phyloP scores from a whole-genome alignment of 2,797 vertebrate species.

The Syndactyla subalaris region DNA sequence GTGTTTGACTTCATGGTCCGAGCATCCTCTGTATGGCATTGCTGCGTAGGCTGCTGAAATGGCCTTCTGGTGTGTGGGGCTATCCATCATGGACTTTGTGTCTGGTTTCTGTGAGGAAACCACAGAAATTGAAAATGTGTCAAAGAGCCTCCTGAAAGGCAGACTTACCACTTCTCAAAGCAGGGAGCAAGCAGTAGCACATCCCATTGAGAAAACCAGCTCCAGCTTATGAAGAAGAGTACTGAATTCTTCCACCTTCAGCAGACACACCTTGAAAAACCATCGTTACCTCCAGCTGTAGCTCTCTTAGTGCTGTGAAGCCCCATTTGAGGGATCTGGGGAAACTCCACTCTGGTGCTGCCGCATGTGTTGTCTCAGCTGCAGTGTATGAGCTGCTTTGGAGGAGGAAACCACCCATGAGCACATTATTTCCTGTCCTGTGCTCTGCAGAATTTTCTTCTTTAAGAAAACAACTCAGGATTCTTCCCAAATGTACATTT shows the following conservation, averaged over 20 bases:
- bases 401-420: constrained; percentile 57
- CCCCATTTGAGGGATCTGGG: not conserved
- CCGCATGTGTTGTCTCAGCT: constrained; percentile 41
- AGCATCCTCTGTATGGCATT: not conserved
- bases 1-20: not conserved
- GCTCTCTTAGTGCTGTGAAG: not conserved
- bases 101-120: constrained; percentile 51
- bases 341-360: not conserved
- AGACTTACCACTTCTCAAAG: not conserved
- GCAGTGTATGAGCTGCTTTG: not conserved
- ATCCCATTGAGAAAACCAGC: not conserved
- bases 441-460: constrained; percentile 45
- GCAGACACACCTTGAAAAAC: not conserved
- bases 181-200: not conserved
- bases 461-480: constrained; percentile 29
- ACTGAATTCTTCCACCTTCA: not conserved
- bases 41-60: not conserved
- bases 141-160: constrained; percentile 28
- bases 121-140: constrained; percentile 22
- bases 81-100: constrained; percentile 17
- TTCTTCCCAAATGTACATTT: constrained; percentile 30
- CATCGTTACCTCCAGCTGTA: not conserved
- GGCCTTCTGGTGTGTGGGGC: not conserved
- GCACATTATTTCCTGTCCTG: constrained; percentile 54
- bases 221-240: not conserved